Percentiles rank a stretch among this genome's conserved stretches.
phyloP scores from a whole-genome alignment of 2,113 vertebrate species.

The Rhipidura dahli region DNA sequence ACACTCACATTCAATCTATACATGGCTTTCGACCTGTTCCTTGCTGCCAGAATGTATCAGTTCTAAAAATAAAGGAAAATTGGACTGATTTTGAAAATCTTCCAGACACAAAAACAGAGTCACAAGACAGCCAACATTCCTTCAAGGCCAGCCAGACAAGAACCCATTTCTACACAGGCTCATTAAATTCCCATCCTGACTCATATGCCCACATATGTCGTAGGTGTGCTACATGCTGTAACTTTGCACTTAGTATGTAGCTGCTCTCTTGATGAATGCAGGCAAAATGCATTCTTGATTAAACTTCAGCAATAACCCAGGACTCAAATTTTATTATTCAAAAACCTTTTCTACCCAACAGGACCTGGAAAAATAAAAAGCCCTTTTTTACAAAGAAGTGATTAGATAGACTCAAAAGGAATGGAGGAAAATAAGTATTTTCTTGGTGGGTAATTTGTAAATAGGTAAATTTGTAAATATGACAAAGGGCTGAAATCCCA shows the following conservation, averaged over 20 bases:
- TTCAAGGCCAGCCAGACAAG: background rate
- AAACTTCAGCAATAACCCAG: background rate
- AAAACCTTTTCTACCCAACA: background rate
- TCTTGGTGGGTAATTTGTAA: background rate
- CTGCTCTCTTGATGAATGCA: background rate
- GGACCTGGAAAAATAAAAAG: background rate
- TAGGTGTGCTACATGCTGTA: background rate
- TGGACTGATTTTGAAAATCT: background rate
- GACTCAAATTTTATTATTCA: background rate
- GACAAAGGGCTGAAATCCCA: background rate
- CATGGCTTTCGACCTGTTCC: background rate
- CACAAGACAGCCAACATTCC: background rate
- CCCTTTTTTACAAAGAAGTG: background rate
- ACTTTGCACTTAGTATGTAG: background rate
- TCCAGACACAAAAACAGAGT: background rate
- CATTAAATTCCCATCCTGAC: background rate
- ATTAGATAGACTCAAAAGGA: background rate
- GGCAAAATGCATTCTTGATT: background rate
- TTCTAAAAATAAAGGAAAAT: background rate
- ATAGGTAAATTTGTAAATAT: background rate
- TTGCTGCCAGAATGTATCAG: background rate
- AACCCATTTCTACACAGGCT: background rate
- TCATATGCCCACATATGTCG: background rate
- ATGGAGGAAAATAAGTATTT: background rate
- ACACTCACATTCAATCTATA: background rate